Percentiles rank a stretch among this genome's conserved stretches.
Evolutionary conservation across 2,113 vertebrate species (phyloP).

Genomic region (Paracanthobrama guichenoti): DNA sequence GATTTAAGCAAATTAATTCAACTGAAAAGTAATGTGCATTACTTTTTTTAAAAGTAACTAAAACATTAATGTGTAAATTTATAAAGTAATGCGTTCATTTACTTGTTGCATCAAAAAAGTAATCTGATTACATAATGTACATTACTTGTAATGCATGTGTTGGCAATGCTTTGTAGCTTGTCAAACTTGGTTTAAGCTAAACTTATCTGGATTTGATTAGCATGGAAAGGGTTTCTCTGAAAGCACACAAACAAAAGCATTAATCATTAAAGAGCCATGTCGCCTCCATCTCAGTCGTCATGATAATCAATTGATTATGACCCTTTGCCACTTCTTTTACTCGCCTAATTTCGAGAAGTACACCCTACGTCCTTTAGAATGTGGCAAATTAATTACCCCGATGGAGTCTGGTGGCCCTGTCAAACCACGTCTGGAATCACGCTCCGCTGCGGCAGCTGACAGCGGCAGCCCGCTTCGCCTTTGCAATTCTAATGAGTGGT

Average conservation of each 20-base stretch:
- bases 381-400: slow-evolving; percentile 56
- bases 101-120: too few relatives aligned
- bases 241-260: slow-evolving; percentile 4
- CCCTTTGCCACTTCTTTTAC: slow-evolving; percentile 50
- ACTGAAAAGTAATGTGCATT: too few relatives aligned
- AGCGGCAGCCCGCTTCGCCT: slow-evolving; percentile 40
- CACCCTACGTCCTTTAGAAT: slow-evolving; percentile 40
- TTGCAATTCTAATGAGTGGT: slow-evolving; percentile 61
- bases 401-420: slow-evolving; percentile 53
- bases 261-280: slow-evolving; percentile 12
- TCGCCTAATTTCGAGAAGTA: slow-evolving; percentile 54
- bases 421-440: slow-evolving; percentile 39
- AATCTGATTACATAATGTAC: too few relatives aligned
- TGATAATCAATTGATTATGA: slow-evolving; percentile 49
- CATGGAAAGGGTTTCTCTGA: slow-evolving; percentile 12
- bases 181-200: not conserved
- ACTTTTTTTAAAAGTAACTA: too few relatives aligned
- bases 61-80: too few relatives aligned
- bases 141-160: not conserved
- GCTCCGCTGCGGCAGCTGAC: slow-evolving; percentile 5
- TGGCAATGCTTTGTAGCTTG: slow-evolving; percentile 7
- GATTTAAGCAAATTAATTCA: too few relatives aligned
- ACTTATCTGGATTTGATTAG: slow-evolving; percentile 25
- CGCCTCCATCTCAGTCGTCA: slow-evolving; percentile 35
- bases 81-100: too few relatives aligned